Conservation (phyloP, 2,113 vertebrate genomes). For the Dicrurus megarhynchus region DNA sequence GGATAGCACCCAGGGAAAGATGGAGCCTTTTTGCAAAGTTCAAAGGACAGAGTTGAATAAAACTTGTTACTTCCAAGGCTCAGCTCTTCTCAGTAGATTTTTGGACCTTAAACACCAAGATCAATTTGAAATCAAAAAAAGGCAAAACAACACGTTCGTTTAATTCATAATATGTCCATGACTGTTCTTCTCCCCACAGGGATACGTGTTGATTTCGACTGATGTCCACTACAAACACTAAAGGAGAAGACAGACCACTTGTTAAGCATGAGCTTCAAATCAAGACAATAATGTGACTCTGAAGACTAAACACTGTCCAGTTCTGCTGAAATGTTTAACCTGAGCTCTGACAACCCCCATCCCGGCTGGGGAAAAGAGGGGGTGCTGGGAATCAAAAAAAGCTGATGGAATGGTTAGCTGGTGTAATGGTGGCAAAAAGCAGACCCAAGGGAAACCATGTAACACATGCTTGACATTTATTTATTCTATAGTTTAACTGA, state of each 20-base stretch:
- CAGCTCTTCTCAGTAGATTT: neutral
- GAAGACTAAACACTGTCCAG: neutral
- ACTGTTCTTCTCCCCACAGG: slow-evolving; percentile 32
- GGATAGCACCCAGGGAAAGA: neutral
- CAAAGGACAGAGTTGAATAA: neutral
- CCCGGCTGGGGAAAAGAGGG: neutral
- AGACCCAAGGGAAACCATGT: neutral
- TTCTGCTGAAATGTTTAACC: neutral
- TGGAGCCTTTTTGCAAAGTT: neutral
- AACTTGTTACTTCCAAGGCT: neutral
- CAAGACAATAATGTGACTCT: neutral
- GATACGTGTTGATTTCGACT: slow-evolving; percentile 65
- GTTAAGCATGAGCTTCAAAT: neutral
- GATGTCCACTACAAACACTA: slow-evolving; percentile 53
- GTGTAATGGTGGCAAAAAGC: neutral
- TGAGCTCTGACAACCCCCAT: neutral
- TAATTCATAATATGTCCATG: neutral
- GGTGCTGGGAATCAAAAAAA: neutral
- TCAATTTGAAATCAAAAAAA: neutral
- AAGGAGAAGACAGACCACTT: slow-evolving; percentile 6
- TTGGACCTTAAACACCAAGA: neutral
- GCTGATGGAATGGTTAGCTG: neutral
- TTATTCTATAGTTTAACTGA: neutral
- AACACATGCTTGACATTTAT: neutral
- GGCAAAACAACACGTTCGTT: neutral